phyloP scores from a whole-genome alignment of 2,797 vertebrate species.

The Halcyon smyrnensis region DNA sequence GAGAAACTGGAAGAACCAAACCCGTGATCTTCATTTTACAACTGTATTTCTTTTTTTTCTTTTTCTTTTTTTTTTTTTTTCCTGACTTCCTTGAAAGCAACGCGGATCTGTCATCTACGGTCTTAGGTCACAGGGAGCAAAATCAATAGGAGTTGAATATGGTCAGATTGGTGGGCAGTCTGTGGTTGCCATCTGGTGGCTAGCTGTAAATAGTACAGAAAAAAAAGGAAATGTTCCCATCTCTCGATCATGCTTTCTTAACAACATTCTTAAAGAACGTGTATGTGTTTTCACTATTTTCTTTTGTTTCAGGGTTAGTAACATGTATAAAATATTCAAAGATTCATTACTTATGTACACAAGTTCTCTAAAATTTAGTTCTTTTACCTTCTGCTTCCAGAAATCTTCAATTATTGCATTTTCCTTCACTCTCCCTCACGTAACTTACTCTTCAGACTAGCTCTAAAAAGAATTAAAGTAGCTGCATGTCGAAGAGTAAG shows the following conservation, averaged over 20 bases:
- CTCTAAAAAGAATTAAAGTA: neutral
- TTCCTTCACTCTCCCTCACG: neutral
- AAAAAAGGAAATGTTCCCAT: neutral
- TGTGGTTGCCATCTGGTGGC: conserved; percentile 61
- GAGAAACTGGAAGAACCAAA: neutral
- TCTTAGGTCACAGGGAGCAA: neutral
- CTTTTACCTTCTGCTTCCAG: neutral
- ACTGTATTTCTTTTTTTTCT: neutral
- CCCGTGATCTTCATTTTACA: neutral
- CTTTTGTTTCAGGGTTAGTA: neutral
- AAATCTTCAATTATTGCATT: neutral
- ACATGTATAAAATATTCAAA: neutral
- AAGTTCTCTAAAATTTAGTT: neutral
- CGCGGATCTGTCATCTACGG: fast-evolving
- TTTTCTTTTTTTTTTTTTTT: neutral
- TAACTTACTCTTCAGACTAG: neutral
- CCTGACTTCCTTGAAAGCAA: conserved; percentile 13
- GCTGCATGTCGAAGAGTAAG: neutral
- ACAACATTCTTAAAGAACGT: neutral
- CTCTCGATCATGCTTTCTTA: fast-evolving
- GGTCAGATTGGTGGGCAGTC: neutral
- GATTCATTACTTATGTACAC: neutral
- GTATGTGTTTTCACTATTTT: neutral
- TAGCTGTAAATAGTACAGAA: neutral
- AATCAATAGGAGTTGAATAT: fast-evolving